Evolutionary conservation across 2,113 vertebrate species (phyloP), one percentile per base, ranked within the genome.

Genomic region (Ascaphus truei): DNA sequence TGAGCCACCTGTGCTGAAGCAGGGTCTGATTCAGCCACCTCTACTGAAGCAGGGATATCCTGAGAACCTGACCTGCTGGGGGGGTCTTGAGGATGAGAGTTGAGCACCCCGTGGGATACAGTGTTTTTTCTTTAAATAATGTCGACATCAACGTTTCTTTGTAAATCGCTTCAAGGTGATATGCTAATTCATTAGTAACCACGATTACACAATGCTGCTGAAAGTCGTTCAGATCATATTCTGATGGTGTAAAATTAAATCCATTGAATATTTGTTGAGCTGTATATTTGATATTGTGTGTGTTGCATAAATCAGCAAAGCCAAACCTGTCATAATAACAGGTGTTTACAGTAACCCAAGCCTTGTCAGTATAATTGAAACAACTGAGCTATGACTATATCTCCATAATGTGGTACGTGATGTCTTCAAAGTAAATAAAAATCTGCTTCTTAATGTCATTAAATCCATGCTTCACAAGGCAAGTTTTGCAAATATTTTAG

Each of bases 401-500:
- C 8, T 2, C 0, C 2, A 3, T 1, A 25, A 5, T 59, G 1
- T 2, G 20, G 51, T 53, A 16, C 29, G 2, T 62, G 2, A 7
- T 0, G 31, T 5, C 4, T 68, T 27, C 1, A 55, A 55, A 57
- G 15, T 16, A 55, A 51, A 62, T 41, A 23, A 56, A n/a, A 27
- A 65, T 20, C 4, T 48, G 0, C 12, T 64, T 66, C 30, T 26
- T 65, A 56, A 51, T 55, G 52, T 61, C 26, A 39, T n/a, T 9
- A 51, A 12, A 34, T 71, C 68, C 56, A 61, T 57, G 50, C 73
- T 3, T 41, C 37, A 1, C n/a, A 50, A 47, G 31, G 41, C 29
- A 62, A 22, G 30, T 55, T 37, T 53, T 43, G 60, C 45, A 77
- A 77, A 69, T 79, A 69, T 51, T 69, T 68, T 62, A 75, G 73